These are phyloP conservation scores for Galerucella nymphaeae DNA, from an alignment of 2,888 invertebrate species.

Conservation along the genomic window DNA sequence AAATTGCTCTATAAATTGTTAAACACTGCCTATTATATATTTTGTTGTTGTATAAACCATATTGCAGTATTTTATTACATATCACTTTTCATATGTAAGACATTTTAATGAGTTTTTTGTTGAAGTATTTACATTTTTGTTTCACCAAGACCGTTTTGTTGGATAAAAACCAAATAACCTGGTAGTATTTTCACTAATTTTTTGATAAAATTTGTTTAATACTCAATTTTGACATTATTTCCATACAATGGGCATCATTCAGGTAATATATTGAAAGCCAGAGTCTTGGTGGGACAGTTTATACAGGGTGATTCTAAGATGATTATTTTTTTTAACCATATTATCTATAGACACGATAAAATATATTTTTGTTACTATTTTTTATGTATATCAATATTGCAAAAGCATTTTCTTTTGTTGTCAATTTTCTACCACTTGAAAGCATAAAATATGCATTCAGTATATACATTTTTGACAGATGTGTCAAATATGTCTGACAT, in stretches of 20 bases:
- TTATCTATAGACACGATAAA: neutral
- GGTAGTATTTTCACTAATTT: too few species aligned
- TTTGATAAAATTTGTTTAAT: too few species aligned
- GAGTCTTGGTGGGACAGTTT: neutral
- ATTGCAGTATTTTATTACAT: slow-evolving; percentile 33
- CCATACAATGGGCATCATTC: neutral
- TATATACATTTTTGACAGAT: neutral
- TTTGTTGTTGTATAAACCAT: slow-evolving; percentile 20
- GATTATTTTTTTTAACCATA: neutral
- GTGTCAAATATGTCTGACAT: neutral
- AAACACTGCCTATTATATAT: slow-evolving; percentile 29
- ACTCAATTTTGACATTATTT: too few species aligned
- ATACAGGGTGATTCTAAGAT: slow-evolving; percentile 9
- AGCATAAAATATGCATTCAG: neutral
- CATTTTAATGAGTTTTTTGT: slow-evolving; percentile 17
- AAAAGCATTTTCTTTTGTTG: neutral
- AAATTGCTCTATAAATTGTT: slow-evolving; percentile 30
- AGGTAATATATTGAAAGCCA: neutral
- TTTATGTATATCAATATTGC: neutral
- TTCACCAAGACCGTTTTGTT: neutral
- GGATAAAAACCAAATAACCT: too few species aligned
- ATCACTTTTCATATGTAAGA: slow-evolving; percentile 29
- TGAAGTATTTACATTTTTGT: slow-evolving; percentile 1
- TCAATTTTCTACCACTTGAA: neutral
- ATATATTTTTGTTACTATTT: neutral